Conservation (phyloP, 1,140 invertebrate genomes). For the Ooceraea biroi region DNA sequence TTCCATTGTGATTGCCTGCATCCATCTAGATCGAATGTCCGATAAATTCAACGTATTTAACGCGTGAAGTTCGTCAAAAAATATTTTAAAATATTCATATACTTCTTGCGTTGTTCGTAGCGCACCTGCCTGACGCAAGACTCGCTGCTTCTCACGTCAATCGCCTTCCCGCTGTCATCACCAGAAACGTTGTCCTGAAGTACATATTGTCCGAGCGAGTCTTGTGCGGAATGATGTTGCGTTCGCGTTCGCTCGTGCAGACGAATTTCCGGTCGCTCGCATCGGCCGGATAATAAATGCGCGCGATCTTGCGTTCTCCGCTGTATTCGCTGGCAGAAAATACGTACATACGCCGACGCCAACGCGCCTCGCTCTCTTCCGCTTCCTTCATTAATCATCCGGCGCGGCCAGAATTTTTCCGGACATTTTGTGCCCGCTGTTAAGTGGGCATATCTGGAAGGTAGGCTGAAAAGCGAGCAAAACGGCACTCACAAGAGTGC, state of each 20-base stretch:
- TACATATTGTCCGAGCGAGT: background rate
- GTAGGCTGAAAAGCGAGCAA: background rate
- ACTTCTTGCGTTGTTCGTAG: background rate
- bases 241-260: background rate
- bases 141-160: too few species aligned
- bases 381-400: conserved; percentile 57
- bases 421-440: background rate
- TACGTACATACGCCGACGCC: conserved; percentile 30
- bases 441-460: conserved; percentile 25
- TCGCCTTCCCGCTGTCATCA: too few species aligned
- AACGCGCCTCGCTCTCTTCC: conserved; percentile 31
- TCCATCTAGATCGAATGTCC: background rate
- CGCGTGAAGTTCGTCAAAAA: background rate
- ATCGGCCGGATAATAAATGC: conserved; percentile 38
- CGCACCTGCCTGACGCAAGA: too few species aligned
- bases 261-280: conserved; percentile 16
- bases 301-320: conserved; percentile 17
- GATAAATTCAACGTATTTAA: conserved; percentile 8
- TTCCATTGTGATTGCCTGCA: background rate
- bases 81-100: too few species aligned
- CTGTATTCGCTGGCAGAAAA: conserved; percentile 11
- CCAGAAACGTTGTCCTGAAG: conserved; percentile 9
- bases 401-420: conserved; percentile 14
- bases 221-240: conserved; percentile 6
- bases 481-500: background rate